A percentile compares a stretch with the other conserved stretches of the same genome.
phyloP scores from a whole-genome alignment of 1,140 invertebrate species.

The Drosophila burlai region DNA sequence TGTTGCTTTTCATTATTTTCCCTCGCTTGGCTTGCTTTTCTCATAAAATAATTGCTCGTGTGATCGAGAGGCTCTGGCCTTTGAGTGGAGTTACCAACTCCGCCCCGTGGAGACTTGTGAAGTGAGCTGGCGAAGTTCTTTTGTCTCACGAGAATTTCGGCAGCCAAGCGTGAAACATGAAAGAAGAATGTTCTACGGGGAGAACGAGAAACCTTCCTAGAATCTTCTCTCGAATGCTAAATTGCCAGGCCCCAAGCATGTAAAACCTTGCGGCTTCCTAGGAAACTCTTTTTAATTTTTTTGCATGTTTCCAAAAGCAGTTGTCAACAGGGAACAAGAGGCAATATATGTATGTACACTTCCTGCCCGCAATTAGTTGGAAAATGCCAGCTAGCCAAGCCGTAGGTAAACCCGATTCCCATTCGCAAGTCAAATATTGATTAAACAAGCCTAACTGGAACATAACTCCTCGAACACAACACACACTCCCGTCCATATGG shows the following conservation, averaged over 20 bases:
- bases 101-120: slow-evolving; percentile 38
- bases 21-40: slow-evolving; percentile 72
- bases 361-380: slow-evolving; percentile 41
- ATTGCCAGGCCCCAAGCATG: slow-evolving; percentile 36
- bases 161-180: slow-evolving; percentile 79
- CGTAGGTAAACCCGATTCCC: slow-evolving; percentile 15
- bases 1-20: slow-evolving; percentile 40
- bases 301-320: slow-evolving; percentile 17
- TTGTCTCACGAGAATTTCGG: slow-evolving; percentile 73
- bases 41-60: slow-evolving; percentile 83
- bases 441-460: slow-evolving; percentile 48
- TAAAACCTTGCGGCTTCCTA: slow-evolving; percentile 19
- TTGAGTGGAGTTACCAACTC: slow-evolving; percentile 60
- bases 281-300: slow-evolving; percentile 31
- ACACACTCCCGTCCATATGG: slow-evolving; percentile 15
- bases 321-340: slow-evolving; percentile 23
- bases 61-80: slow-evolving; percentile 74
- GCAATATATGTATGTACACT: slow-evolving; percentile 10
- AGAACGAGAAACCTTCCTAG: slow-evolving; percentile 46
- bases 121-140: slow-evolving; percentile 40
- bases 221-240: slow-evolving; percentile 25
- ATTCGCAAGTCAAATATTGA: slow-evolving; percentile 43
- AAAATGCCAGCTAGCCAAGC: slow-evolving; percentile 20
- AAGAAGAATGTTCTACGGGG: slow-evolving; percentile 39
- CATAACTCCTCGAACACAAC: slow-evolving; percentile 16